Percentiles rank a stretch among this genome's conserved stretches.
Conservation (phyloP, 2,113 vertebrate genomes). For the Syngnathus floridae region DNA sequence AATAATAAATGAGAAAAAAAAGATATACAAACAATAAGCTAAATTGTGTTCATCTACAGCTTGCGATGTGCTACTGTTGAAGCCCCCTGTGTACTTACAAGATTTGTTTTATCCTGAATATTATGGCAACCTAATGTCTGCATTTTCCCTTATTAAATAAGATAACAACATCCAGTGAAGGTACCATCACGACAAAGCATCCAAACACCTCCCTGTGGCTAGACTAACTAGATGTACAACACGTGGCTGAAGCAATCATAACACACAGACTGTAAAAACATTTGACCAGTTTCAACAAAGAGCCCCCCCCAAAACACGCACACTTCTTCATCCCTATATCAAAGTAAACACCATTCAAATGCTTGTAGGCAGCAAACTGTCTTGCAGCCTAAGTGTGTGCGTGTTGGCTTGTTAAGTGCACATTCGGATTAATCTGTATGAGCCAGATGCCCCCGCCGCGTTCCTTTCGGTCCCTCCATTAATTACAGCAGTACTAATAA, state of each 20-base stretch:
- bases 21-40: too few species aligned
- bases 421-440: constrained; percentile 62
- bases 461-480: constrained; percentile 64
- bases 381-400: constrained; percentile 19
- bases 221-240: background rate
- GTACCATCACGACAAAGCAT: background rate
- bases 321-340: constrained; percentile 32
- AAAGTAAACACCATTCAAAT: constrained; percentile 41
- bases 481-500: constrained; percentile 73
- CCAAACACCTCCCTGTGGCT: background rate
- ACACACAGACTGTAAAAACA: constrained; percentile 34
- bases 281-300: constrained; percentile 48
- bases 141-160: background rate
- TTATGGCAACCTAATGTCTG: background rate
- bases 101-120: background rate
- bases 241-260: constrained; percentile 18
- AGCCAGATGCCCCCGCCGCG: constrained; percentile 56
- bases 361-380: constrained; percentile 21
- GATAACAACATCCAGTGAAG: background rate
- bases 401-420: constrained; percentile 41
- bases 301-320: background rate
- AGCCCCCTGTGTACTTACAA: background rate
- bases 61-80: background rate
- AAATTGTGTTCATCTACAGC: too few species aligned
- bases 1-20: too few species aligned